phyloP scores from a whole-genome alignment of 2,888 invertebrate species.

The Sceliomorpha sp. region DNA sequence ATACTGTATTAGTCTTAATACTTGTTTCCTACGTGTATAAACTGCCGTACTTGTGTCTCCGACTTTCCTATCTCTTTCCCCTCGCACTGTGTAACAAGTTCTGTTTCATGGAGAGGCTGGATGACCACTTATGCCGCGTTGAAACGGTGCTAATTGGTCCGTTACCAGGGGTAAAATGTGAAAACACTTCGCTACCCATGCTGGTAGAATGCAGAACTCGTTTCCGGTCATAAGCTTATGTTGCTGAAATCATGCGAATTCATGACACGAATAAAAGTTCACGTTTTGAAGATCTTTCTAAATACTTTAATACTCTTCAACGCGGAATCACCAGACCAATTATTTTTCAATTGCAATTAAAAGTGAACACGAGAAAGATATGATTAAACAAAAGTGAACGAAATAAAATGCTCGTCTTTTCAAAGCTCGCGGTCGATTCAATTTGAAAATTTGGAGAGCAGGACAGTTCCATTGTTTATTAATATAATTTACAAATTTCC shows the following conservation, averaged over 20 bases:
- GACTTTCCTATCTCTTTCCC: conserved; percentile 36
- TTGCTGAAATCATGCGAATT: conserved; percentile 10
- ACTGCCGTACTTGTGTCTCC: conserved; percentile 30
- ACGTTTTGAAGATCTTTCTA: no score
- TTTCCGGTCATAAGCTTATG: conserved; percentile 31
- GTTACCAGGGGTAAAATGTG: conserved; percentile 63
- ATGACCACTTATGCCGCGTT: conserved; percentile 64
- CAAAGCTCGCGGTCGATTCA: no score
- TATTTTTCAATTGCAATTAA: no score
- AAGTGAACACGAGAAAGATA: no score
- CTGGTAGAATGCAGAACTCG: conserved; percentile 24
- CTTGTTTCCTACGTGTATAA: conserved; percentile 23
- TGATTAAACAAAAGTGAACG: no score
- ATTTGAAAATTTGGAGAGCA: no score
- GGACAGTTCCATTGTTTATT: no score
- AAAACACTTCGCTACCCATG: conserved; percentile 59
- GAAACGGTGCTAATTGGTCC: conserved; percentile 69
- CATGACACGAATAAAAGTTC: conserved; percentile 2
- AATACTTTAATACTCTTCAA: no score
- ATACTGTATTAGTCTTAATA: conserved; percentile 9
- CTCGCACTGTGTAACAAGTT: conserved; percentile 39
- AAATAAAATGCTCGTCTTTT: no score
- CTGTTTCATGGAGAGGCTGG: conserved; percentile 55
- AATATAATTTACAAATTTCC: no score
- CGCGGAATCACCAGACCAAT: no score